Conservation (phyloP, 2,888 invertebrate genomes). For the Chrysodeixis includens region DNA sequence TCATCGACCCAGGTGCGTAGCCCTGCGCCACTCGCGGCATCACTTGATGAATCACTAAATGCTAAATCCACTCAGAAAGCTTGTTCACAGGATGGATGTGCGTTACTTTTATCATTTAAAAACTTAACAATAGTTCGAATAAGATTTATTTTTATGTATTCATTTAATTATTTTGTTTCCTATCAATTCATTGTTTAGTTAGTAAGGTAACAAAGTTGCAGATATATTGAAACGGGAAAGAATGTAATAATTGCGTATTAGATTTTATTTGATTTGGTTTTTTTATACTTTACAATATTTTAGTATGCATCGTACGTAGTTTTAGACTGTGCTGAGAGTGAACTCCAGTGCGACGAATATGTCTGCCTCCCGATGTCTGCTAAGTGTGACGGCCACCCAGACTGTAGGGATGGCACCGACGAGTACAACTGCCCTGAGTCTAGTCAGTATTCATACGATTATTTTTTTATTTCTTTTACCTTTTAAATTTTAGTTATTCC, state of each 20-base stretch:
- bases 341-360: conserved; percentile 86
- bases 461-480: neutral
- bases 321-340: conserved; percentile 66
- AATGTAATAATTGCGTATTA: too few relatives aligned
- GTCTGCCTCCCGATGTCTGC: conserved; percentile 82
- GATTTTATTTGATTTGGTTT: conserved; percentile 13
- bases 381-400: conserved; percentile 80
- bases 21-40: too few relatives aligned
- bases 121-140: too few relatives aligned
- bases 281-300: conserved; percentile 9
- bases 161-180: too few relatives aligned
- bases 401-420: conserved; percentile 85
- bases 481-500: conserved; percentile 8
- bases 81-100: too few relatives aligned
- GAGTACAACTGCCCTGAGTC: conserved; percentile 67
- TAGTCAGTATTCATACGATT: conserved; percentile 45
- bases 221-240: too few relatives aligned
- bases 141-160: too few relatives aligned
- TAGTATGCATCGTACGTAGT: conserved; percentile 59
- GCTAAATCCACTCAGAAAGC: too few relatives aligned
- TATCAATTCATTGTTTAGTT: too few relatives aligned
- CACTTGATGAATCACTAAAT: too few relatives aligned
- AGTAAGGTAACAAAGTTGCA: too few relatives aligned
- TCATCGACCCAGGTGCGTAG: conserved; percentile 80
- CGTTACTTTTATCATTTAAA: too few relatives aligned